Evolutionary conservation across 2,113 vertebrate genomes (phyloP).

Genomic region (Neodon shergylaensis): DNA sequence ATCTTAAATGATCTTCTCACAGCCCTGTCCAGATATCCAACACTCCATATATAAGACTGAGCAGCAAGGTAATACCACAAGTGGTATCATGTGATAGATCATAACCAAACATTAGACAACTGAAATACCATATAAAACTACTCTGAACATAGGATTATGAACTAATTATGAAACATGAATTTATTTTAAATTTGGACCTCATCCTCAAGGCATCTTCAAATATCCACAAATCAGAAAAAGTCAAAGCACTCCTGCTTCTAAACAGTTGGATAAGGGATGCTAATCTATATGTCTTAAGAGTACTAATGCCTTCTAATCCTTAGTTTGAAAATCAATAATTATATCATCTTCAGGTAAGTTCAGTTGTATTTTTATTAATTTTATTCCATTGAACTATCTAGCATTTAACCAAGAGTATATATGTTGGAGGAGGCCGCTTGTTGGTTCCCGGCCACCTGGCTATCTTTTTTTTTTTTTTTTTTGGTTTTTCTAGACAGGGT

Average conservation of each 20-base stretch:
- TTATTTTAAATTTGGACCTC: background rate
- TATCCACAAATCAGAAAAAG: background rate
- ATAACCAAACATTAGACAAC: background rate
- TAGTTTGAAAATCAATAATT: conserved; percentile 22
- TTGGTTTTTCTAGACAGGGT: too few relatives aligned
- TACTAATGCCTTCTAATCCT: background rate
- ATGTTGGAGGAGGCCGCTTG: too few relatives aligned
- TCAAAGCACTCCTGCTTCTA: background rate
- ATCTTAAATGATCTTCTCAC: background rate
- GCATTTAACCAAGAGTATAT: background rate
- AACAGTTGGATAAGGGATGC: background rate
- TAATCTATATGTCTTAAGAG: background rate
- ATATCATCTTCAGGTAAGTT: background rate
- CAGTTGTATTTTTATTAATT: conserved; percentile 10
- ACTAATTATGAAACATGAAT: background rate
- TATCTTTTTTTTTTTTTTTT: too few relatives aligned
- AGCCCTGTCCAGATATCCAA: background rate
- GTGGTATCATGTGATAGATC: background rate
- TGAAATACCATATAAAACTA: background rate
- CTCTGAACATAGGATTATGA: background rate
- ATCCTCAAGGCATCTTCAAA: background rate
- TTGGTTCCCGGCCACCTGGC: too few relatives aligned
- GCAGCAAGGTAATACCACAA: background rate
- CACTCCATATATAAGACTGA: background rate
- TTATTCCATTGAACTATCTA: background rate